These are phyloP conservation scores for Bambusicola thoracicus DNA, from an alignment of 2,113 vertebrate genomes.

Conservation along the genomic window DNA sequence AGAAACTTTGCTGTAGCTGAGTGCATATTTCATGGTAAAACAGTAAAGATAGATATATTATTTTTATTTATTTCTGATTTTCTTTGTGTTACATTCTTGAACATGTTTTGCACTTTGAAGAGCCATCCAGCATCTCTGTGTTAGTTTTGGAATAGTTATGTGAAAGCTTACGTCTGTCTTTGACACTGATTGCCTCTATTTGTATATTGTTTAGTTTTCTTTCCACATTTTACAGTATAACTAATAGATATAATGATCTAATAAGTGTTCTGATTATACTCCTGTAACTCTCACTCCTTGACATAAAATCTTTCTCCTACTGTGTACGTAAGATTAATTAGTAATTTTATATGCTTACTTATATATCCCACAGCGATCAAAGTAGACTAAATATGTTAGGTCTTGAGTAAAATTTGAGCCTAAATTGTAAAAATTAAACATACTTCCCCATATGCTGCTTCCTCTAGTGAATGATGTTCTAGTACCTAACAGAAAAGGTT, in stretches of 20 bases:
- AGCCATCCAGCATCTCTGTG: background rate
- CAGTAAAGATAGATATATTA: background rate
- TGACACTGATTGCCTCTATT: background rate
- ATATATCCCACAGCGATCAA: background rate
- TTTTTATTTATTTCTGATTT: background rate
- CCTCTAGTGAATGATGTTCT: background rate
- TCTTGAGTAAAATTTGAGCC: background rate
- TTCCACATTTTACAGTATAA: background rate
- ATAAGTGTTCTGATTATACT: constrained; percentile 9
- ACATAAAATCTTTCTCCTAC: constrained; percentile 43
- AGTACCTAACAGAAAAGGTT: background rate
- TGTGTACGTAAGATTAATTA: constrained; percentile 52
- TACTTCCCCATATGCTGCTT: background rate
- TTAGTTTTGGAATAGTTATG: background rate
- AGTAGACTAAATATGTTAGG: background rate
- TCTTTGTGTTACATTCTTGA: background rate
- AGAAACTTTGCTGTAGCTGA: background rate
- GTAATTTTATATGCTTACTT: constrained; percentile 37
- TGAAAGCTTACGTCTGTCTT: background rate
- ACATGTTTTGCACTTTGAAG: background rate
- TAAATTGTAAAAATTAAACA: constrained; percentile 6
- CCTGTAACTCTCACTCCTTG: constrained; percentile 33
- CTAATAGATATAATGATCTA: constrained; percentile 19
- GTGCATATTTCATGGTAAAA: background rate
- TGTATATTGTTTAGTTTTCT: background rate